A percentile compares a stretch with the other conserved stretches of the same genome.
These are phyloP conservation scores for Trissolcus brochymenae DNA, from an alignment of 2,888 invertebrate genomes.

Conservation along the genomic window DNA sequence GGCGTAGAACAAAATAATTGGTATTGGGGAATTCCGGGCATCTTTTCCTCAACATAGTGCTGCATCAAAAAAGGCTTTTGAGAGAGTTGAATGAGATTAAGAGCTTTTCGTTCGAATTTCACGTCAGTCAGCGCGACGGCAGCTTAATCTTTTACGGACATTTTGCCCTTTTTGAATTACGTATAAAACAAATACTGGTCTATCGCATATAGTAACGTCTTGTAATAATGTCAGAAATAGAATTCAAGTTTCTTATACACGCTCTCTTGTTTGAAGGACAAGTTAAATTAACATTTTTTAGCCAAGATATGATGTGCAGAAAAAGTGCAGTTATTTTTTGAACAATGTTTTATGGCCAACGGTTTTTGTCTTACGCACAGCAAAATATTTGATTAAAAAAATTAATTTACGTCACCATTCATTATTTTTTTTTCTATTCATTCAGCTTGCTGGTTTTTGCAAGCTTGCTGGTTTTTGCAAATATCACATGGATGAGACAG, in stretches of 20 bases:
- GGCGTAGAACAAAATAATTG: constrained; percentile 52
- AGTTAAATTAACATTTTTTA: constrained; percentile 64
- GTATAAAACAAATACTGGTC: constrained; percentile 68
- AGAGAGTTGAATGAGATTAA: constrained; percentile 66
- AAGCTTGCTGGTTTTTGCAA: too few relatives aligned
- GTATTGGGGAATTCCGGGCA: constrained; percentile 51
- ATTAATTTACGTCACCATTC: too few relatives aligned
- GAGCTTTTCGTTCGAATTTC: constrained; percentile 72
- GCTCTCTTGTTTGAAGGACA: constrained; percentile 59
- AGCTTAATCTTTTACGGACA: constrained; percentile 66
- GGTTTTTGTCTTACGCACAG: constrained; percentile 21
- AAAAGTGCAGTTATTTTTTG: constrained; percentile 31
- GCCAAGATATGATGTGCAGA: constrained; percentile 10
- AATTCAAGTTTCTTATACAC: constrained; percentile 59
- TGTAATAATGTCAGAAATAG: constrained; percentile 63
- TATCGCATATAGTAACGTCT: constrained; percentile 68
- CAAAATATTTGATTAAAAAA: neutral
- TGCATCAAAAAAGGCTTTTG: constrained; percentile 58
- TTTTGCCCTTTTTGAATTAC: constrained; percentile 65
- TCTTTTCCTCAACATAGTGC: constrained; percentile 45
- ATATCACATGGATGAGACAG: too few relatives aligned
- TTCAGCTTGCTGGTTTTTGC: too few relatives aligned
- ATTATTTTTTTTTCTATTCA: too few relatives aligned
- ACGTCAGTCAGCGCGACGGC: constrained; percentile 68
- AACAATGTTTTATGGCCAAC: constrained; percentile 17